Conservation (phyloP, 2,888 invertebrate species). For the Aquatica leii region DNA sequence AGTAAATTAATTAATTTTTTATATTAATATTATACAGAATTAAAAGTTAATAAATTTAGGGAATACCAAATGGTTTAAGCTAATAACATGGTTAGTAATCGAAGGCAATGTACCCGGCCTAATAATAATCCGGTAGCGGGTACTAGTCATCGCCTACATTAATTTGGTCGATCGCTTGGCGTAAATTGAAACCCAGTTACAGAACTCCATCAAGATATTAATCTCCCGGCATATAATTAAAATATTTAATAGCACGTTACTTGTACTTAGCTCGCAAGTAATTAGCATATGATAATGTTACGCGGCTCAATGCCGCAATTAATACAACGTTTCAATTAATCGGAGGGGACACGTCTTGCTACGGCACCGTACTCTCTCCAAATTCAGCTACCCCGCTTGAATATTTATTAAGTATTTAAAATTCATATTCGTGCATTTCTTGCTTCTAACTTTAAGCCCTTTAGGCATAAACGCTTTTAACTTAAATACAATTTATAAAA, state of each 20-base stretch:
- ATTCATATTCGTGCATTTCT: slow-evolving; percentile 21
- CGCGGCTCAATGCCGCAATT: slow-evolving; percentile 44
- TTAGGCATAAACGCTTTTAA: background rate
- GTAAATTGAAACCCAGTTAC: slow-evolving; percentile 48
- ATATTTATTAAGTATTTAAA: slow-evolving; percentile 25
- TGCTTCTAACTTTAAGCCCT: slow-evolving; percentile 2
- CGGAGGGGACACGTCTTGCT: slow-evolving; percentile 23
- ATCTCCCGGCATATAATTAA: slow-evolving; percentile 52
- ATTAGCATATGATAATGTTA: slow-evolving; percentile 51
- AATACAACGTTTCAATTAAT: slow-evolving; percentile 38
- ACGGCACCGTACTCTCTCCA: slow-evolving; percentile 8
- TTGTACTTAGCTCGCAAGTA: slow-evolving; percentile 48
- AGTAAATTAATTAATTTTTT: slow-evolving; percentile 11
- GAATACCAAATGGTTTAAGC: slow-evolving; percentile 16
- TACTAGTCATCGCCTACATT: slow-evolving; percentile 47
- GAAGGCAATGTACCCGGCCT: slow-evolving; percentile 31
- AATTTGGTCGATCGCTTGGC: slow-evolving; percentile 45
- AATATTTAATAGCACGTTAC: slow-evolving; percentile 51
- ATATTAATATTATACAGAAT: slow-evolving; percentile 9
- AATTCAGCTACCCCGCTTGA: slow-evolving; percentile 23
- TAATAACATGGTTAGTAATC: slow-evolving; percentile 27
- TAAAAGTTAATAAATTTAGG: slow-evolving; percentile 12
- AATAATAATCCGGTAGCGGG: slow-evolving; percentile 45
- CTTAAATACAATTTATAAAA: slow-evolving; percentile 7
- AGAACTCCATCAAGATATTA: slow-evolving; percentile 51